Base-by-base conservation (phyloP, 1,140 invertebrate species). In the Xylocopa sonorina region DNA sequence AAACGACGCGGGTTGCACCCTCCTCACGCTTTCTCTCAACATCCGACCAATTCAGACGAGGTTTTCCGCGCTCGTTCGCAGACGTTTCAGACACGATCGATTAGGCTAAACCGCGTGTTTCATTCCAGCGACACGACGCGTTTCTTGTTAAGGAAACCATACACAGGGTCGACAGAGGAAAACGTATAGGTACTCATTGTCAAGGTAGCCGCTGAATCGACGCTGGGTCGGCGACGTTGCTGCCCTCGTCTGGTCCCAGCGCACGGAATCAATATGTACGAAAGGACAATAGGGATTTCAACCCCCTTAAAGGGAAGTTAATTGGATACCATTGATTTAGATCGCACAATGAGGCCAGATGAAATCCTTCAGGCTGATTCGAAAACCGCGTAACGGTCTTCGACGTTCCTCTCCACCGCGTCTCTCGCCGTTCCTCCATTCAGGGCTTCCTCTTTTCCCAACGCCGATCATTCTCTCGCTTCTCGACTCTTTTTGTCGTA, bases 301-400 rank as follows among this genome's bases (percentile, higher is more conserved):
- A 84, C 80, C 87, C 84, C 86, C 82, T 84, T 85, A 88, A 82
- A 85, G 88, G 84, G 80, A 88, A 84, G 88, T 90, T 90, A 90
- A 90, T 90, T 90, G 89, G 87, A 90, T 89, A 81, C 81, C 82
- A 90, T 90, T 87, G 88, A 90, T 90, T 89, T 63, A 75, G 83
- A 87, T 89, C 78, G 81, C 46, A 89, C 88, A 85, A 86, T 87
- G 80, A 84, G 67, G 63, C 81, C 57, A 79, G 80, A 88, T 88
- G 86, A 81, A 88, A 89, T 87, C 81, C 78, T 67, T 50, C 64
- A 7, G 57, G 48, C 57, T 58, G 16, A 80, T 81, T 78, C 68
- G 68, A 34, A 58, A 78, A 63, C 84, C 72, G 29, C 79, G 69
- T 78, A 80, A 88, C 86, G 77, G 82, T 46, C 34, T 83, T 76